phyloP scores from a whole-genome alignment of 2,113 vertebrate species.

The Redunca redunca region DNA sequence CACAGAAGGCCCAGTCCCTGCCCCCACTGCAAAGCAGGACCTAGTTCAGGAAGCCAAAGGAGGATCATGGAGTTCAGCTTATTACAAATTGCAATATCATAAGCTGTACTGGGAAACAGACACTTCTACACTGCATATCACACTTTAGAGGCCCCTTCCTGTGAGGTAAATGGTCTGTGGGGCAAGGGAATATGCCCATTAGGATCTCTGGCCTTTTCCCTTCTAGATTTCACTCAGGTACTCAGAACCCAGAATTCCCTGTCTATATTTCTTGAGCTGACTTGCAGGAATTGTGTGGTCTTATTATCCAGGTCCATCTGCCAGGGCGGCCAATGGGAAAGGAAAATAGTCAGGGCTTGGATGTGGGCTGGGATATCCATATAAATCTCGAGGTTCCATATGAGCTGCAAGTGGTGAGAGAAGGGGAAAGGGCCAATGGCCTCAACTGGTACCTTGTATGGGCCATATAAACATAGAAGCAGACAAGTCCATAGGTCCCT shows the following conservation, averaged over 20 bases:
- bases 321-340: neutral
- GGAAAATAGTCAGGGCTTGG: neutral
- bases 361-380: neutral
- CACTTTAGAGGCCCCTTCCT: neutral
- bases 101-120: neutral
- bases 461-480: neutral
- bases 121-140: neutral
- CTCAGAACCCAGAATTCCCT: neutral
- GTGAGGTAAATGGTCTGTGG: neutral
- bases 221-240: neutral
- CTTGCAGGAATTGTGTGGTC: constrained; percentile 13
- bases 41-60: neutral
- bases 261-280: constrained; percentile 7
- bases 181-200: neutral
- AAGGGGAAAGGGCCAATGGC: neutral
- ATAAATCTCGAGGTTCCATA: neutral
- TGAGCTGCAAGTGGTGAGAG: neutral
- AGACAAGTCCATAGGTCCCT: neutral
- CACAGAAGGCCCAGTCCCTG: neutral
- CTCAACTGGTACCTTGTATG: neutral
- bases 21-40: neutral
- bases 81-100: neutral
- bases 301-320: neutral
- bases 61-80: neutral
- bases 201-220: neutral